A percentile compares a stretch with the other conserved stretches of the same genome.
phyloP scores from a whole-genome alignment of 2,888 invertebrate genomes.

The Papilio demoleus region DNA sequence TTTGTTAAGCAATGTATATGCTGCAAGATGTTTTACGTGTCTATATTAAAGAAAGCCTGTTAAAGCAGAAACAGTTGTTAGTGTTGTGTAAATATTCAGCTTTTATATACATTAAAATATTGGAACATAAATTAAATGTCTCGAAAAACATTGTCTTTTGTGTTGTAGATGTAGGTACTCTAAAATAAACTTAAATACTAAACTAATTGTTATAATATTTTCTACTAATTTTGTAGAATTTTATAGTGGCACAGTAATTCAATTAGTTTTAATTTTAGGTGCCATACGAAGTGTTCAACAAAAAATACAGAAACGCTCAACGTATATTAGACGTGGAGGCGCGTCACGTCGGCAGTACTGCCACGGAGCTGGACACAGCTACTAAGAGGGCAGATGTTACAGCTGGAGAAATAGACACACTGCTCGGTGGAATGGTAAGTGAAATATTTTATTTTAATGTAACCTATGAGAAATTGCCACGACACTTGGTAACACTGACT shows the following conservation, averaged over 20 bases:
- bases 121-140: background rate
- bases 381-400: conserved; percentile 79
- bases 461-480: too few relatives aligned
- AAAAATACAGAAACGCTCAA: conserved; percentile 97
- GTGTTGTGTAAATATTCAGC: background rate
- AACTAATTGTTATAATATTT: too few relatives aligned
- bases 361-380: conserved; percentile 90
- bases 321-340: conserved; percentile 97
- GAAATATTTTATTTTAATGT: background rate
- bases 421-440: conserved; percentile 92
- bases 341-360: conserved; percentile 92
- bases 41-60: too few relatives aligned
- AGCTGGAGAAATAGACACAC: conserved; percentile 89
- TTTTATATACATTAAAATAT: background rate
- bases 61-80: background rate
- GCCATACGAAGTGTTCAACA: conserved; percentile 98
- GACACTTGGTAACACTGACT: too few relatives aligned
- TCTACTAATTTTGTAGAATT: too few relatives aligned
- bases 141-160: background rate
- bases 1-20: too few relatives aligned
- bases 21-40: too few relatives aligned
- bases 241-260: too few relatives aligned
- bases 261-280: conserved; percentile 84
- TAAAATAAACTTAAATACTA: background rate
- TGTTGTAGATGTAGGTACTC: background rate